Evolutionary conservation across 2,113 vertebrate genomes (phyloP).

Genomic region (Balaeniceps rex): DNA sequence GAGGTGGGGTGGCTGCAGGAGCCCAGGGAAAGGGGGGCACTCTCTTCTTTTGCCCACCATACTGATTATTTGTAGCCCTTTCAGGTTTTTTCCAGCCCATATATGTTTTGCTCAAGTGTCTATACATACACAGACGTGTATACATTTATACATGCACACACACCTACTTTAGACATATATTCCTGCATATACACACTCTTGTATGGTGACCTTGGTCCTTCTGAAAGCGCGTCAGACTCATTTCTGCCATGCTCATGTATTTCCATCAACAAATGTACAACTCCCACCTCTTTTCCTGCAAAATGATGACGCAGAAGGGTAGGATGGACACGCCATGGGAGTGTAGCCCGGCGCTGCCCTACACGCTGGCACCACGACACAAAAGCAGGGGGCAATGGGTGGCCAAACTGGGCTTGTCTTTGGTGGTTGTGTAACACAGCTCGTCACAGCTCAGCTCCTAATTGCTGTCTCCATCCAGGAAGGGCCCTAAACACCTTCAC

Average conservation of each 20-base stretch:
- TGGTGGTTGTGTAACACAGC: background rate
- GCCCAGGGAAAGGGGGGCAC: background rate
- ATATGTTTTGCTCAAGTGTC: background rate
- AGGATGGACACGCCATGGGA: background rate
- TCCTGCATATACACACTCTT: background rate
- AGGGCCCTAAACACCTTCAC: background rate
- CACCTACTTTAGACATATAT: background rate
- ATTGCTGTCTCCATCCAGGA: background rate
- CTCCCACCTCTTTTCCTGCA: background rate
- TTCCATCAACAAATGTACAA: background rate
- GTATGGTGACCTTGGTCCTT: background rate
- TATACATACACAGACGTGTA: rapidly evolving
- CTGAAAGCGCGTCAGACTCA: background rate
- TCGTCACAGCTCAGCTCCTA: background rate
- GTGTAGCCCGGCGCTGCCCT: rapidly evolving
- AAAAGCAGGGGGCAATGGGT: background rate
- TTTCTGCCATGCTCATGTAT: background rate
- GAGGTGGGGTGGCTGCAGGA: background rate
- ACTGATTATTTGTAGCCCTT: background rate
- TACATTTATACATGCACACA: background rate
- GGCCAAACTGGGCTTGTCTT: background rate
- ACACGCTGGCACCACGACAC: background rate
- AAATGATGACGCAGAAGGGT: background rate
- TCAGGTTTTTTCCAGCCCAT: background rate
- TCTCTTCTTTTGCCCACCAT: background rate